A percentile compares a stretch with the other conserved stretches of the same genome.
These are phyloP conservation scores for Norana najaformis DNA, from an alignment of 2,888 invertebrate species.

Conservation along the genomic window DNA sequence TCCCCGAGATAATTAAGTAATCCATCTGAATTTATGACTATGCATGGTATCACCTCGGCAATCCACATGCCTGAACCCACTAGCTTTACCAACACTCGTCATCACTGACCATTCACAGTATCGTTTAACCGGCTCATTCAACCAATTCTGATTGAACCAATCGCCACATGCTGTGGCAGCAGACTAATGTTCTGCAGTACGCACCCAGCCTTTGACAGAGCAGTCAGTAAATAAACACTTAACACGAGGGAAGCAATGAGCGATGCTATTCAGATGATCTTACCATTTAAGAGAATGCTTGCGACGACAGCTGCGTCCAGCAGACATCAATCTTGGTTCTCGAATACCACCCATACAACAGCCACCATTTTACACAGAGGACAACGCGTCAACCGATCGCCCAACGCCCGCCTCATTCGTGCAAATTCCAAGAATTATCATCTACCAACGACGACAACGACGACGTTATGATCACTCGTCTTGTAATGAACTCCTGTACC, in stretches of 20 bases:
- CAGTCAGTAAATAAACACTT: not conserved
- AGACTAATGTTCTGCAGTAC: not conserved
- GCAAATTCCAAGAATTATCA: not conserved
- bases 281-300: not conserved
- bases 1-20: no score
- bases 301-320: slow-evolving; percentile 6
- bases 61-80: not conserved
- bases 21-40: not conserved
- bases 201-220: not conserved
- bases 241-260: not conserved
- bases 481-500: slow-evolving; percentile 6
- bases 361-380: not conserved
- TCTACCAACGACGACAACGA: not conserved
- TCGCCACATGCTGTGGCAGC: not conserved
- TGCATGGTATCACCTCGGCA: not conserved
- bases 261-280: not conserved
- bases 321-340: slow-evolving; percentile 5
- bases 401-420: not conserved
- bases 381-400: not conserved
- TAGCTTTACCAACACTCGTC: not conserved
- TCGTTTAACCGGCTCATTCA: not conserved
- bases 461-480: not conserved
- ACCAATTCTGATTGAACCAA: not conserved
- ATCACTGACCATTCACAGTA: not conserved
- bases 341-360: not conserved